These are phyloP conservation scores for Echiichthys vipera DNA, from an alignment of 2,797 vertebrate genomes.

Conservation along the genomic window DNA sequence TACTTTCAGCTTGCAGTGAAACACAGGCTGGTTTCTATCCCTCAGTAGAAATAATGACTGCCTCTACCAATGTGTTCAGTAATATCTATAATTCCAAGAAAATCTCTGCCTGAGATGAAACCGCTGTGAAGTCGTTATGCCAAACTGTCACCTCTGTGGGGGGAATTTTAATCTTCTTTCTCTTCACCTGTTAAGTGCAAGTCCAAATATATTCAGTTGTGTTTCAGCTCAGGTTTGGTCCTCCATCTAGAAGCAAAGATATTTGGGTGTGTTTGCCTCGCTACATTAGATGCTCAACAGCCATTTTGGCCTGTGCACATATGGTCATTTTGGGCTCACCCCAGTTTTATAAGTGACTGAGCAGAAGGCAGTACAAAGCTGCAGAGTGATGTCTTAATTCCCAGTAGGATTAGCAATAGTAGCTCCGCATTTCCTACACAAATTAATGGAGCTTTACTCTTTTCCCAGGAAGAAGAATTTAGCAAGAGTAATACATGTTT, in stretches of 20 bases:
- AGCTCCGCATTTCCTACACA: not conserved
- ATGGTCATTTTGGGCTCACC: not conserved
- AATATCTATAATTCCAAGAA: conserved; percentile 43
- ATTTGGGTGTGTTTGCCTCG: not conserved
- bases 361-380: conserved; percentile 11
- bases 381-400: conserved; percentile 12
- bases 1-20: conserved; percentile 46
- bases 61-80: conserved; percentile 34
- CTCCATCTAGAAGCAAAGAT: conserved; percentile 10
- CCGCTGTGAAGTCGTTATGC: conserved; percentile 29
- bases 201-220: conserved; percentile 34
- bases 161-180: conserved; percentile 36
- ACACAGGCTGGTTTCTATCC: conserved; percentile 28
- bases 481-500: not conserved
- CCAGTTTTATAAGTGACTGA: not conserved
- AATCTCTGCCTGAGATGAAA: conserved; percentile 42
- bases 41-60: conserved; percentile 51
- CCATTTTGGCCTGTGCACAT: not conserved
- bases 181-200: conserved; percentile 30
- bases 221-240: conserved; percentile 12
- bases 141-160: conserved; percentile 40
- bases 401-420: not conserved
- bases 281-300: not conserved
- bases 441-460: not conserved
- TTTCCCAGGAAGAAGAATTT: not conserved